Conservation (phyloP, 1,140 invertebrate species). For the Brachionus calyciflorus region DNA sequence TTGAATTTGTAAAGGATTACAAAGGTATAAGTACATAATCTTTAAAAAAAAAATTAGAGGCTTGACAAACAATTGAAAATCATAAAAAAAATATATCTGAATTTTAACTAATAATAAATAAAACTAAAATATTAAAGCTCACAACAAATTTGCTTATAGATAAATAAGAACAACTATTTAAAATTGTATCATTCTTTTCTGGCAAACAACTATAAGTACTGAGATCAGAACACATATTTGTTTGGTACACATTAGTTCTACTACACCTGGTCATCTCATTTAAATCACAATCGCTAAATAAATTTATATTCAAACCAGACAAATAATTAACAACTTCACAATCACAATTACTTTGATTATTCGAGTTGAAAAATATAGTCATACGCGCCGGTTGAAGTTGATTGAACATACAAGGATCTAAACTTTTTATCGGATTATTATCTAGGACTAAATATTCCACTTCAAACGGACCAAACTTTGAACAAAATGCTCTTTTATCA, state of each 20-base stretch:
- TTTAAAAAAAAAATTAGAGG: too few species aligned
- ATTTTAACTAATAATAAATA: too few species aligned
- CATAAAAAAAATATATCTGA: too few species aligned
- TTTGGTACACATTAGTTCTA: neutral
- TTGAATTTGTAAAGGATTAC: too few species aligned
- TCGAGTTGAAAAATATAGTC: constrained; percentile 38
- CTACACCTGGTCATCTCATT: constrained; percentile 9
- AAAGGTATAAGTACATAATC: too few species aligned
- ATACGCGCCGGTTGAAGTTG: neutral
- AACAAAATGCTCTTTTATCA: constrained; percentile 30
- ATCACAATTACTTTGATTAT: constrained; percentile 22
- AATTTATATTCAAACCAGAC: constrained; percentile 30
- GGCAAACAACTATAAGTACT: too few species aligned
- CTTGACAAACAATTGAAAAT: too few species aligned
- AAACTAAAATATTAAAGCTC: too few species aligned
- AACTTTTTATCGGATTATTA: neutral
- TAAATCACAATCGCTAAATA: constrained; percentile 39
- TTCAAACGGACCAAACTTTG: neutral
- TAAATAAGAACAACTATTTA: too few species aligned
- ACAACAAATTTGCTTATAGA: too few species aligned
- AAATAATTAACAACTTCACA: constrained; percentile 38
- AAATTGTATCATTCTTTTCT: too few species aligned
- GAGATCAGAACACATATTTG: neutral
- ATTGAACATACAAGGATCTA: constrained; percentile 30
- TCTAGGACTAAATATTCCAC: constrained; percentile 28